phyloP scores from a whole-genome alignment of 2,888 invertebrate genomes.

The Apoda limacodes region DNA sequence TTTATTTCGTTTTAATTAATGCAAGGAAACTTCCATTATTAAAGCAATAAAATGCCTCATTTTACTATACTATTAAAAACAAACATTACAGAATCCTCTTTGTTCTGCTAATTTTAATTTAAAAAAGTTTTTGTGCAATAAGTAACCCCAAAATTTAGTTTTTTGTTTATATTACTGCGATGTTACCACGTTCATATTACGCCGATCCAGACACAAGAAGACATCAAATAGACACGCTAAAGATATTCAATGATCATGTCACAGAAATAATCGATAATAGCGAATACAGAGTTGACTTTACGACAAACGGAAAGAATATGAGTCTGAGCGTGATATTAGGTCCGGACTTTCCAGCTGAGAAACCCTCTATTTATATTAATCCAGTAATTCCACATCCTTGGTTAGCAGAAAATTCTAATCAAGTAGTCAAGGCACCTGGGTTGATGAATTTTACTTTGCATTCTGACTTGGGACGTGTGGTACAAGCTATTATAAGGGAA shows the following conservation, averaged over 20 bases:
- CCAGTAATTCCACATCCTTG: constrained; percentile 79
- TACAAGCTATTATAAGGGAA: constrained; percentile 84
- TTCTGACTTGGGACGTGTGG: constrained; percentile 80
- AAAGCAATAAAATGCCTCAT: no score
- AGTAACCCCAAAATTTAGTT: background rate
- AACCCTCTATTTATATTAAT: constrained; percentile 75
- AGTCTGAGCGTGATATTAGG: constrained; percentile 74
- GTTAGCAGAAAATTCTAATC: constrained; percentile 75
- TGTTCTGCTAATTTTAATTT: background rate
- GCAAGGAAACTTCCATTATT: no score
- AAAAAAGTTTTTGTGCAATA: background rate
- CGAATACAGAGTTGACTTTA: constrained; percentile 80
- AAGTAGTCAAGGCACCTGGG: constrained; percentile 80
- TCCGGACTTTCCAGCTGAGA: constrained; percentile 81
- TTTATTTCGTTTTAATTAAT: no score
- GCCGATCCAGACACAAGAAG: constrained; percentile 71
- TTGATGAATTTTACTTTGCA: constrained; percentile 81
- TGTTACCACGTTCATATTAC: constrained; percentile 69
- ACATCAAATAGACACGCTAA: constrained; percentile 84
- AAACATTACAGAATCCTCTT: no score
- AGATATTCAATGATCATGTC: constrained; percentile 86
- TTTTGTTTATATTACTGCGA: constrained; percentile 23
- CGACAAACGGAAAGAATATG: constrained; percentile 73
- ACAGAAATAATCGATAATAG: constrained; percentile 76
- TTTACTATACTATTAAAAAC: no score